Conservation (phyloP, 2,797 vertebrate genomes). For the Poeciliopsis turneri region DNA sequence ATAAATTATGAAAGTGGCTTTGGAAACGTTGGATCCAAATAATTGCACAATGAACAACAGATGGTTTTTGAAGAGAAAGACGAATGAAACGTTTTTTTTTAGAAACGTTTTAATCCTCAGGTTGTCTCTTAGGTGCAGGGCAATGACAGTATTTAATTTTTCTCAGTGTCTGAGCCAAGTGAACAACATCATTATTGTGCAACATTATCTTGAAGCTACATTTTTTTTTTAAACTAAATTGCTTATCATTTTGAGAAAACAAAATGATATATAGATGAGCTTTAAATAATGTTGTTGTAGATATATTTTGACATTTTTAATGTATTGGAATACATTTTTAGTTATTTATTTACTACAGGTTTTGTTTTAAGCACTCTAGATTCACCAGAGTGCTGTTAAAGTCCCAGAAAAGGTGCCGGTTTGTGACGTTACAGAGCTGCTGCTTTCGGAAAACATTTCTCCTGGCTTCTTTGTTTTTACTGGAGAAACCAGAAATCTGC, state of each 20-base stretch:
- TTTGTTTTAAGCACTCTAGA: background rate
- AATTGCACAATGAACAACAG: background rate
- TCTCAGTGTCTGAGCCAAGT: background rate
- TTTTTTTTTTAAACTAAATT: background rate
- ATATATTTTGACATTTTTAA: background rate
- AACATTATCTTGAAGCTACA: background rate
- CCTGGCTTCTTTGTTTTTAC: background rate
- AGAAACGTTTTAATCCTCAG: background rate
- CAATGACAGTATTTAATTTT: background rate
- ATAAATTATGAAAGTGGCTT: conserved; percentile 1
- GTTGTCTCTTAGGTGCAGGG: background rate
- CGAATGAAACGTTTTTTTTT: background rate
- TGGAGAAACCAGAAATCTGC: background rate
- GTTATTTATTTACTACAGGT: background rate
- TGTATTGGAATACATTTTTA: background rate
- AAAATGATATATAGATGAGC: background rate
- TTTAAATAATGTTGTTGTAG: background rate
- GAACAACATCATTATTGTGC: background rate
- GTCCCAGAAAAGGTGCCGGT: background rate
- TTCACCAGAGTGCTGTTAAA: background rate
- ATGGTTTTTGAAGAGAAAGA: background rate
- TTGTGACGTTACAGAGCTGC: background rate
- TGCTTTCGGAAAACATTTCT: background rate
- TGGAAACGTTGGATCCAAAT: background rate
- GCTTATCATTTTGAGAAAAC: background rate